Evolutionary conservation across 2,797 vertebrate species (phyloP).

Genomic region (Uromys caudimaculatus): DNA sequence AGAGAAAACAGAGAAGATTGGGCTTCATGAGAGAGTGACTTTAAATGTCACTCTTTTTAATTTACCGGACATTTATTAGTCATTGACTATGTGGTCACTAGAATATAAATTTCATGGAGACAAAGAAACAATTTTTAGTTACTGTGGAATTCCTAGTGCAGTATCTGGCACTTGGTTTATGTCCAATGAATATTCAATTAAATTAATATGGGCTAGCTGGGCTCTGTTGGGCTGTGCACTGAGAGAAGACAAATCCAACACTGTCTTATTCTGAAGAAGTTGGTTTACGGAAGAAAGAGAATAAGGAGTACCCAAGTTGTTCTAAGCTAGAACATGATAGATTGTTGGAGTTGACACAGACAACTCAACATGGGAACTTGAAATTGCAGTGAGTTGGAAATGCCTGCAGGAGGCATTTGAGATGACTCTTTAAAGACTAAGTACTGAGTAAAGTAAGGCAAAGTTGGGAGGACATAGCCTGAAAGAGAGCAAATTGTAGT

Average conservation of each 20-base stretch:
- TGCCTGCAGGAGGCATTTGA: neutral
- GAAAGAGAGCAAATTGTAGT: neutral
- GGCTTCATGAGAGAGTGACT: neutral
- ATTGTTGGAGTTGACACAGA: neutral
- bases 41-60: neutral
- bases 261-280: constrained; percentile 34
- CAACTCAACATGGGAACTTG: neutral
- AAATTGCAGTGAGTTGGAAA: neutral
- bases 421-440: neutral
- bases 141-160: neutral
- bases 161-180: neutral
- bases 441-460: neutral
- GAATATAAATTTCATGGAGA: constrained; percentile 23
- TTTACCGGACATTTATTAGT: constrained; percentile 8
- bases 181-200: constrained; percentile 17
- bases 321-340: neutral
- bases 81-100: neutral
- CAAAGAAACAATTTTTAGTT: neutral
- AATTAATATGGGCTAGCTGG: neutral
- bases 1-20: constrained; percentile 37
- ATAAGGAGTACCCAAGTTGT: neutral
- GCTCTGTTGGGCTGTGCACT: constrained; percentile 33
- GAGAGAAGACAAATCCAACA: constrained; percentile 7
- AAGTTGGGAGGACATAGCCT: neutral
- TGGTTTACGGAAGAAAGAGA: neutral